Conservation (phyloP, 2,888 invertebrate genomes). For the Iphiclides podalirius region DNA sequence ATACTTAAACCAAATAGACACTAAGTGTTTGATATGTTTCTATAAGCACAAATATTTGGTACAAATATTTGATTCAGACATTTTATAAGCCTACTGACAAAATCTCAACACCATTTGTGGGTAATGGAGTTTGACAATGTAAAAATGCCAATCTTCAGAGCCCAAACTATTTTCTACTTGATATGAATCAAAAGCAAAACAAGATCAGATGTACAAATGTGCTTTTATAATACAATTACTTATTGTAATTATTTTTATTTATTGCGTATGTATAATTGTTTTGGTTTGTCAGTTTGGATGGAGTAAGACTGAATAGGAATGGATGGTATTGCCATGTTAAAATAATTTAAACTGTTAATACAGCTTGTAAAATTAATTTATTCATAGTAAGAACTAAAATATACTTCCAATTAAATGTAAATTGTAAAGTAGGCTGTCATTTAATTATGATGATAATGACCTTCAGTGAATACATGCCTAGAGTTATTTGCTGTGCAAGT, state of each 20-base stretch:
- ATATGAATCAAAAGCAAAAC: no score
- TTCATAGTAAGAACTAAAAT: constrained; percentile 3
- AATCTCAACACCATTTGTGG: no score
- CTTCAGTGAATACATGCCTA: constrained; percentile 8
- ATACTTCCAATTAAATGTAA: constrained; percentile 16
- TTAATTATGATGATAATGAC: not conserved
- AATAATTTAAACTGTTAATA: constrained; percentile 9
- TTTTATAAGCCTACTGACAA: no score
- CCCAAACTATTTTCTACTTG: no score
- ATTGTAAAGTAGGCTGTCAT: constrained; percentile 8
- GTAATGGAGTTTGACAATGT: no score
- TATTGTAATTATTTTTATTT: constrained; percentile 15
- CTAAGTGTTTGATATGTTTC: not conserved
- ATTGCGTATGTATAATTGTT: constrained; percentile 7
- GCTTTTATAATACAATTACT: constrained; percentile 9
- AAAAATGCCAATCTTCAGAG: no score
- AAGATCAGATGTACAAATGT: constrained; percentile 9
- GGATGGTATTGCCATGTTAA: constrained; percentile 19
- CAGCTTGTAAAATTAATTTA: constrained; percentile 9
- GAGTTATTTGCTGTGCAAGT: not conserved
- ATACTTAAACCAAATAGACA: not conserved
- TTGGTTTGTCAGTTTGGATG: constrained; percentile 11
- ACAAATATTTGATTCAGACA: no score
- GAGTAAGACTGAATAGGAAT: constrained; percentile 21
- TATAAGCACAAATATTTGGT: no score